Base-by-base conservation (phyloP, 2,888 invertebrate species). In the Proisotoma minuta region DNA sequence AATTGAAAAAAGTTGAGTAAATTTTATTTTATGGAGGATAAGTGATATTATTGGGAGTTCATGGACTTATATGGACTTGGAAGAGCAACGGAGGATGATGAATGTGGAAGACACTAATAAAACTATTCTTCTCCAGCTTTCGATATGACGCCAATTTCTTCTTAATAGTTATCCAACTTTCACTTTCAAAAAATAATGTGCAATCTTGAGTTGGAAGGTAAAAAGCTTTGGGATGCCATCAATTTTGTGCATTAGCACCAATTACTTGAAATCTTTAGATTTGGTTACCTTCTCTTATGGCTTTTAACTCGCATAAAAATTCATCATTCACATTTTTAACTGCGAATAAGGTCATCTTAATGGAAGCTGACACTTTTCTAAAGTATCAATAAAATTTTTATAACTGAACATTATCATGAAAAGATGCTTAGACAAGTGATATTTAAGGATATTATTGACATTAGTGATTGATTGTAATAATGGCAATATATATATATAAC, bases 1-100 rank as follows among this genome's bases (percentile, higher is more conserved):
- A 71, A 71, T 71, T 71, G 71, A 71, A 71, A 66, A 69, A 70
- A 64, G 56, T 66, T 70, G 62, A 58, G 58, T 58, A 63, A 69
- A 65, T 61, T 65, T 63, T 66, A 67, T 62, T 65, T 67, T 69
- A 67, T 67, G 68, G 67, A 26, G 54, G 57, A 64, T 60, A 64
- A 57, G 60, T 57, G 57, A 60, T 57, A 43, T 58, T 23, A 57
- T 43, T 43, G 43, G 56, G 56, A 43, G 56, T 54, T 54, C 39
- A 52, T 54, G 53, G 53, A 54, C 20, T 20, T 54, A n/a, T 18
- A 27, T 10, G 34, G 15, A 15, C 34, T 34, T 15, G 8, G 8
- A 34, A 10, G 15, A 15, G 8, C 15, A 10, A 12, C 52, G 10
- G 15, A 34, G 20, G 3, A 54, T 28, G 47, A 56, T 56, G 56